phyloP scores from a whole-genome alignment of 1,140 invertebrate species.

The Pantala flavescens region DNA sequence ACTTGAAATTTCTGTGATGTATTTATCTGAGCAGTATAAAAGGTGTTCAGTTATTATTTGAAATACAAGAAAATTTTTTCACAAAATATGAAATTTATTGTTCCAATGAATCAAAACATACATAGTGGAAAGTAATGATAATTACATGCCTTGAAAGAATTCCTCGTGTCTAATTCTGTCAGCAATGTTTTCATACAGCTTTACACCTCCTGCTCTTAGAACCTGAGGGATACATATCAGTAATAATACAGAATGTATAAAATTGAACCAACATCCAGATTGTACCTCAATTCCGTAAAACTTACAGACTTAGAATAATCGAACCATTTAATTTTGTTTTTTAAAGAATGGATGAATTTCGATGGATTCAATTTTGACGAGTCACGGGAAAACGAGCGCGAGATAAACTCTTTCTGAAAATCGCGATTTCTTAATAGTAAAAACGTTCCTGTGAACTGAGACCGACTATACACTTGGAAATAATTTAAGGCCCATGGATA shows the following conservation, averaged over 20 bases:
- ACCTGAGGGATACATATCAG: conserved; percentile 12
- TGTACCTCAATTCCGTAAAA: not conserved
- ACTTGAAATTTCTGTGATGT: no score
- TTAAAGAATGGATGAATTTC: not conserved
- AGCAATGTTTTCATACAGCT: conserved; percentile 22
- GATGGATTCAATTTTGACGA: not conserved
- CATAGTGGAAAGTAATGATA: no score
- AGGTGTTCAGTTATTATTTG: no score
- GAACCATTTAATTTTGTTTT: not conserved
- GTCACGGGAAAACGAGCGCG: not conserved
- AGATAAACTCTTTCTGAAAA: no score
- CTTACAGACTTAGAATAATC: not conserved
- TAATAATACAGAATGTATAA: not conserved
- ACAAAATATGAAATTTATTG: no score
- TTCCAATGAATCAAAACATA: no score
- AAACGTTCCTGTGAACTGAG: no score
- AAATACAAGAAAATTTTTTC: no score
- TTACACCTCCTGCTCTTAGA: conserved; percentile 15
- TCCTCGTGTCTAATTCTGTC: conserved; percentile 24
- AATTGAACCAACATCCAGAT: not conserved
- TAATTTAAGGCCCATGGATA: no score
- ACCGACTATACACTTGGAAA: no score
- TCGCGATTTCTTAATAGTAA: no score
- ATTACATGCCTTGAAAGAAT: conserved; percentile 26
- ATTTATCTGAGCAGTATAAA: no score